phyloP scores from a whole-genome alignment of 2,797 vertebrate species.

The Orientallactaga sibirica region DNA sequence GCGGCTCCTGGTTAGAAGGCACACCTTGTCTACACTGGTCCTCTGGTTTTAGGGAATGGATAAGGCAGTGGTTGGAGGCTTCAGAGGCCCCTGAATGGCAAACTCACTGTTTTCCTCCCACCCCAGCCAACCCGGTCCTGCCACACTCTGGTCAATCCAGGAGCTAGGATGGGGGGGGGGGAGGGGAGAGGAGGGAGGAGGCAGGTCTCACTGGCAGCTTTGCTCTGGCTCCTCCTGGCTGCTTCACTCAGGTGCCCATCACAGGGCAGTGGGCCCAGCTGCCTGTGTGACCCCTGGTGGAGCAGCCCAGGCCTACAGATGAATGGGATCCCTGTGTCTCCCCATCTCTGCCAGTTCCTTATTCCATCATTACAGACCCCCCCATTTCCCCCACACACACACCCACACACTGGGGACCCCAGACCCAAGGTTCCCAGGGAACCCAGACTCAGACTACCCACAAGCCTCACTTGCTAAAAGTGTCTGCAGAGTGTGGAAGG shows the following conservation, averaged over 20 bases:
- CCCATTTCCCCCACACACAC: background rate
- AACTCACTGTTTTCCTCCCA: background rate
- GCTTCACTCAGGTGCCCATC: background rate
- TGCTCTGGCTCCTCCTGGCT: background rate
- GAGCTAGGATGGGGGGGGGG: rapidly evolving
- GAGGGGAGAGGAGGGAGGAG: too few species aligned
- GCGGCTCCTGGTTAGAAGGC: background rate
- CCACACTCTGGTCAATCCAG: constrained; percentile 21
- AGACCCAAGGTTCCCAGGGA: background rate
- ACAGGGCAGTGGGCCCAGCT: background rate
- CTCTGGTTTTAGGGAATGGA: background rate
- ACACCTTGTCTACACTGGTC: background rate
- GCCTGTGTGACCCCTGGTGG: constrained; percentile 12
- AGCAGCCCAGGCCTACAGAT: background rate
- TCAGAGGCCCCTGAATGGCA: background rate
- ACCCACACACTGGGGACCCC: background rate
- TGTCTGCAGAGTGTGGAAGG: too few species aligned
- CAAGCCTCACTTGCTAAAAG: background rate
- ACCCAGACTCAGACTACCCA: background rate
- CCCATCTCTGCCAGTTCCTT: background rate
- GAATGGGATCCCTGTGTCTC: background rate
- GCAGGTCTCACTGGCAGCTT: background rate
- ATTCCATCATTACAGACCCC: background rate
- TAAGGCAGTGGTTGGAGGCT: background rate
- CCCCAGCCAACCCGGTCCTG: background rate